phyloP scores from a whole-genome alignment of 2,888 invertebrate genomes.

The Pyrgus malvae region DNA sequence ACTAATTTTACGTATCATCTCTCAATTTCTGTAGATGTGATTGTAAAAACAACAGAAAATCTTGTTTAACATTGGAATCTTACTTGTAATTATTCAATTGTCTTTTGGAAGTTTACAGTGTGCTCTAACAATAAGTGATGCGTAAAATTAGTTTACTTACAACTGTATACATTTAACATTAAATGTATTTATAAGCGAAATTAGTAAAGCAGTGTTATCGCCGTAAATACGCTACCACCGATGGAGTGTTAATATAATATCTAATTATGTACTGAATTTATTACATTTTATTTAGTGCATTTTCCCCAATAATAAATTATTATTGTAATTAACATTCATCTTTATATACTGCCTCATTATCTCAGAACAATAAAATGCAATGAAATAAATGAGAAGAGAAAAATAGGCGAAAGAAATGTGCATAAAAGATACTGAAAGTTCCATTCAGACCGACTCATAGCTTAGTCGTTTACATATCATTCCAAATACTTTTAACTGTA shows the following conservation, averaged over 20 bases:
- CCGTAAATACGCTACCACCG: constrained; percentile 64
- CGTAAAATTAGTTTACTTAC: constrained; percentile 55
- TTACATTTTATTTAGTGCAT: constrained; percentile 72
- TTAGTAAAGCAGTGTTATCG: constrained; percentile 77
- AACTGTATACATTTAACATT: constrained; percentile 25
- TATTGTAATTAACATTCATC: constrained; percentile 59
- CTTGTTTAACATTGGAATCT: too few relatives aligned
- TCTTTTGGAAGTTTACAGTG: background rate
- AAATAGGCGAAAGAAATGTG: constrained; percentile 70
- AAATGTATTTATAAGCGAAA: constrained; percentile 41
- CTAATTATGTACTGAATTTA: constrained; percentile 62
- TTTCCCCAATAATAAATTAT: constrained; percentile 58
- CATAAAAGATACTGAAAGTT: constrained; percentile 54
- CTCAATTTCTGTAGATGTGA: background rate
- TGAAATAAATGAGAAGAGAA: constrained; percentile 59
- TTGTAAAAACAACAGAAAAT: background rate
- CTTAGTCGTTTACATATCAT: constrained; percentile 47
- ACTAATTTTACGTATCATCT: constrained; percentile 27
- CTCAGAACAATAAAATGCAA: constrained; percentile 61
- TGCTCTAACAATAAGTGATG: background rate
- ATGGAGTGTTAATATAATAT: constrained; percentile 61
- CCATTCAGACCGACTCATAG: constrained; percentile 53
- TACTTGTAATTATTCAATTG: too few relatives aligned
- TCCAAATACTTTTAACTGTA: constrained; percentile 56
- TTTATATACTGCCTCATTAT: constrained; percentile 66